Percentiles rank a stretch among this genome's conserved stretches.
These are phyloP conservation scores for Drosophila quadrilineata DNA, from an alignment of 1,140 invertebrate species.

Conservation along the genomic window DNA sequence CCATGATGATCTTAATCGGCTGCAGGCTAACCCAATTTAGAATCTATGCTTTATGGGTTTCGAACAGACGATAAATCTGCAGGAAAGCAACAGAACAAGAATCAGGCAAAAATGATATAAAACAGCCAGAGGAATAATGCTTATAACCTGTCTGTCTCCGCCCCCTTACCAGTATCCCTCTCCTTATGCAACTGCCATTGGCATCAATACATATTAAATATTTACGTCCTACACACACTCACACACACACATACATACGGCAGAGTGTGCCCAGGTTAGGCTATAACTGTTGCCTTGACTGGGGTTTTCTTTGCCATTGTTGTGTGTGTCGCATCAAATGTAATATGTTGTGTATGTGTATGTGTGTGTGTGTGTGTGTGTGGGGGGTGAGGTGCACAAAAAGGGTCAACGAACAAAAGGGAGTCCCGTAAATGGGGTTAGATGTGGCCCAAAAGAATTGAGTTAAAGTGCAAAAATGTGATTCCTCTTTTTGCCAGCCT, in stretches of 20 bases:
- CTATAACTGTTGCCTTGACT: constrained; percentile 25
- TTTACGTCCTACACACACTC: constrained; percentile 53
- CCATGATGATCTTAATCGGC: constrained; percentile 29
- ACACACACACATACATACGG: constrained; percentile 17
- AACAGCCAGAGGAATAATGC: constrained; percentile 8
- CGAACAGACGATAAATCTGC: constrained; percentile 67
- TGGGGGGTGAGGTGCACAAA: constrained; percentile 39
- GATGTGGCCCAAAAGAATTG: constrained; percentile 33
- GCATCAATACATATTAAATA: constrained; percentile 66
- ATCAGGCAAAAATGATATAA: constrained; percentile 18
- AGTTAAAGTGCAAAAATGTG: constrained; percentile 48
- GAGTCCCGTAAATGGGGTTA: constrained; percentile 42
- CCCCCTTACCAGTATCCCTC: background rate
- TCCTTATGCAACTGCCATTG: constrained; percentile 50
- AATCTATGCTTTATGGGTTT: constrained; percentile 32
- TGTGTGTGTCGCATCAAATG: constrained; percentile 41
- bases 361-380: constrained; percentile 34
- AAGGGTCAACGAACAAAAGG: constrained; percentile 60
- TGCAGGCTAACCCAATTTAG: constrained; percentile 30
- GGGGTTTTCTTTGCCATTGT: constrained; percentile 55
- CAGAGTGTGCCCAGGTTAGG: constrained; percentile 2
- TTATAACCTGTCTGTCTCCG: constrained; percentile 11
- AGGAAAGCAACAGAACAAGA: constrained; percentile 16
- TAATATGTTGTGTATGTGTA: constrained; percentile 51
- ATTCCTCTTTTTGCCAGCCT: constrained; percentile 5